Conservation (phyloP, 1,140 invertebrate species). For the Heliconius himera region DNA sequence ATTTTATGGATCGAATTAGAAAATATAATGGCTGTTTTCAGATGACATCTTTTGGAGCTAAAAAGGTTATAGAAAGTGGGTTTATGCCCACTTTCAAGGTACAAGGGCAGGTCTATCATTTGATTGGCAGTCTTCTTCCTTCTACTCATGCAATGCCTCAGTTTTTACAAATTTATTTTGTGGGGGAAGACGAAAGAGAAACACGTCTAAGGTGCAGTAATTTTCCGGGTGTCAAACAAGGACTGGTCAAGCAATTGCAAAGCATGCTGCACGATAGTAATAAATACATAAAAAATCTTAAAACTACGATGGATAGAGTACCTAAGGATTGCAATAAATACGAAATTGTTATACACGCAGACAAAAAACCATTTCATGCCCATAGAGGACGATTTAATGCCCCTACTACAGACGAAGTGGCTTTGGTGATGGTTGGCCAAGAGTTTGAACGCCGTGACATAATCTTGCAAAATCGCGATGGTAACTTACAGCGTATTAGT, state of each 20-base stretch:
- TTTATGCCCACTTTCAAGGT: conserved; percentile 42
- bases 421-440: conserved; percentile 42
- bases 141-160: neutral
- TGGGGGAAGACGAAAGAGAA: conserved; percentile 33
- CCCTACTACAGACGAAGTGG: conserved; percentile 45
- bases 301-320: conserved; percentile 41
- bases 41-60: conserved; percentile 43
- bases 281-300: conserved; percentile 41
- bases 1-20: conserved; percentile 42
- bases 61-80: conserved; percentile 33
- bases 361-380: conserved; percentile 44
- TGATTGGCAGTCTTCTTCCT: conserved; percentile 42
- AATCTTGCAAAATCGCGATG: conserved; percentile 39
- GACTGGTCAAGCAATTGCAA: conserved; percentile 37
- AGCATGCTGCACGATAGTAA: conserved; percentile 42
- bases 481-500: conserved; percentile 42
- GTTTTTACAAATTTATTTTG: conserved; percentile 42
- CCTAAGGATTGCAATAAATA: conserved; percentile 37
- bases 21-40: conserved; percentile 40
- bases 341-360: conserved; percentile 29
- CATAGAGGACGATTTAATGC: conserved; percentile 46
- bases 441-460: conserved; percentile 46
- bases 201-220: conserved; percentile 26
- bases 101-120: conserved; percentile 39
- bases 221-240: conserved; percentile 32